Evolutionary conservation across 1,140 invertebrate species (phyloP).

Genomic region (Drosophila santomea): DNA sequence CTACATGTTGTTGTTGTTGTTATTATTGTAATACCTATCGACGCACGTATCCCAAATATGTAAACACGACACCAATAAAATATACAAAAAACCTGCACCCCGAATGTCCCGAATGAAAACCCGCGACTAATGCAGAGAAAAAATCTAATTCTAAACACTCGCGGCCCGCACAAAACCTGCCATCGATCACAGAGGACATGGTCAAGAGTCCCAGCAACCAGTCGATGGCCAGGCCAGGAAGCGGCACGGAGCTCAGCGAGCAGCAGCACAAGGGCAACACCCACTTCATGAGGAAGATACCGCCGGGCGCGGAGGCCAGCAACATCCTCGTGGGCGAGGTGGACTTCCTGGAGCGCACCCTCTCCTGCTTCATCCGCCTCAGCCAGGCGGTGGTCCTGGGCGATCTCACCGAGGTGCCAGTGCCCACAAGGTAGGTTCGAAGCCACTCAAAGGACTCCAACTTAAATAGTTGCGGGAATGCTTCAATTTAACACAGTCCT

Average conservation of each 20-base stretch:
- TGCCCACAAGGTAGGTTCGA: constrained; percentile 90
- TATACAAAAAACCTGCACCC: constrained; percentile 32
- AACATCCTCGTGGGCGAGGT: constrained; percentile 99
- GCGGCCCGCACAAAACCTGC: constrained; percentile 70
- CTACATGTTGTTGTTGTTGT: constrained; percentile 54
- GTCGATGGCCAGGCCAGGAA: constrained; percentile 92
- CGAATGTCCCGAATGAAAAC: constrained; percentile 23
- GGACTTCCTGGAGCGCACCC: constrained; percentile 95
- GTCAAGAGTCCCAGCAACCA: constrained; percentile 91
- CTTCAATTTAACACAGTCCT: no score
- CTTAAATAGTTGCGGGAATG: no score
- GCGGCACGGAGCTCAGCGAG: constrained; percentile 89
- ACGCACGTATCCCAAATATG: constrained; percentile 28
- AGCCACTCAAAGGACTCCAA: no score
- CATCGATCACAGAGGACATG: constrained; percentile 86
- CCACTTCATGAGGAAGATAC: constrained; percentile 98
- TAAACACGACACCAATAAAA: constrained; percentile 35
- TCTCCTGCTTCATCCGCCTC: constrained; percentile 97
- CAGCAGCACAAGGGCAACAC: constrained; percentile 94
- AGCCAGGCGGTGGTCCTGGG: constrained; percentile 95
- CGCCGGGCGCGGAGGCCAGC: constrained; percentile 97
- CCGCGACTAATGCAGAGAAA: constrained; percentile 75
- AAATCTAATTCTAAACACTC: constrained; percentile 81
- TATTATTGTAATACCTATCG: constrained; percentile 57
- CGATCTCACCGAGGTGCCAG: constrained; percentile 98